Evolutionary conservation across 2,113 vertebrate genomes (phyloP).

Genomic region (Aptenodytes patagonicus): DNA sequence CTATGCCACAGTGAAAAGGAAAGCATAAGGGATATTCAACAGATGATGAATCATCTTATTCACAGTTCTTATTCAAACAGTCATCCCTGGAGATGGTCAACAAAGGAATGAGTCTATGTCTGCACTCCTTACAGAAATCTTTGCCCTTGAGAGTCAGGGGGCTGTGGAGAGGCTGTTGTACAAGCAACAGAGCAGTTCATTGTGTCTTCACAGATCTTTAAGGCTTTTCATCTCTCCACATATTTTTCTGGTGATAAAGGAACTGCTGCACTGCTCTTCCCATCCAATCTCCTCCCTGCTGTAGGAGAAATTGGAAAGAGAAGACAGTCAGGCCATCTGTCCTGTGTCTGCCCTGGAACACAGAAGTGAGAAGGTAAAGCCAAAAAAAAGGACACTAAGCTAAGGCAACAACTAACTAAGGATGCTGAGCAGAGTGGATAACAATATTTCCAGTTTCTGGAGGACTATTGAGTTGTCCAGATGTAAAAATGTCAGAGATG

Average conservation of each 20-base stretch:
- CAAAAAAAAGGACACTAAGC: not conserved
- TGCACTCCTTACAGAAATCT: not conserved
- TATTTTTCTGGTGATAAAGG: constrained; percentile 24
- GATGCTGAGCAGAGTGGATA: not conserved
- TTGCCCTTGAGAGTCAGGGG: not conserved
- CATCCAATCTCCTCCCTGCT: not conserved
- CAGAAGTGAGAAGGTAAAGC: not conserved
- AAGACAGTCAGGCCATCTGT: not conserved
- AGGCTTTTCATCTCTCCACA: constrained; percentile 13
- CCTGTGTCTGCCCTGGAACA: not conserved
- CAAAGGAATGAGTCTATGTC: not conserved
- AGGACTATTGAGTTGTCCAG: not conserved
- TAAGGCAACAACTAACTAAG: not conserved
- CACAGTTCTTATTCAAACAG: constrained; percentile 15
- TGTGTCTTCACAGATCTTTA: constrained; percentile 10
- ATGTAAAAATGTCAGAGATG: not conserved
- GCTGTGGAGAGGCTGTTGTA: not conserved
- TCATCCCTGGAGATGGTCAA: constrained; percentile 18
- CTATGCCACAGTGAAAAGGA: not conserved
- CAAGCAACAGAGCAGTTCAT: constrained; percentile 17
- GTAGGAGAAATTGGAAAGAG: not conserved
- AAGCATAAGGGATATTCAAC: constrained; percentile 31
- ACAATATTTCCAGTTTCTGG: not conserved
- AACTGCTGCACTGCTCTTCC: not conserved
- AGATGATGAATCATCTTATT: constrained; percentile 51